These are phyloP conservation scores for Chlorodrepanis virens DNA, from an alignment of 2,113 vertebrate genomes.

Conservation along the genomic window DNA sequence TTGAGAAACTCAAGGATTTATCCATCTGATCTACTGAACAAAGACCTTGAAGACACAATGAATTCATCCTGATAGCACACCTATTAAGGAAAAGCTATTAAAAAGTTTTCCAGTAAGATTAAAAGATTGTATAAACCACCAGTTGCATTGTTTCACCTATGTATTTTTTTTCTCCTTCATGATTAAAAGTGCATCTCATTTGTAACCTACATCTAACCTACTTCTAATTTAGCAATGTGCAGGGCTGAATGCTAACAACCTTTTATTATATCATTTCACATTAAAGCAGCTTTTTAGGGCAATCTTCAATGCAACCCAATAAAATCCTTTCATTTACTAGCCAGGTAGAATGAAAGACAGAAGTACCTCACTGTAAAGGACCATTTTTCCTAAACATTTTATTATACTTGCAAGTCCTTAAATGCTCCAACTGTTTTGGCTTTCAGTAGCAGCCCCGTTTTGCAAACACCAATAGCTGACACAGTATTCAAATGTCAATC, in stretches of 20 bases:
- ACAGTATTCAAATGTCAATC: not conserved
- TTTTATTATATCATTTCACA: not conserved
- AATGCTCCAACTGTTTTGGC: not conserved
- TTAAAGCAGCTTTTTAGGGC: not conserved
- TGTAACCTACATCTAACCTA: not conserved
- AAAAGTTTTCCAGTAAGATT: not conserved
- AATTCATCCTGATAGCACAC: not conserved
- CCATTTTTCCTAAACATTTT: not conserved
- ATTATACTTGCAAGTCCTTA: not conserved
- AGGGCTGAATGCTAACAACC: not conserved
- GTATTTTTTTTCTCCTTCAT: not conserved
- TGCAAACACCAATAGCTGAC: not conserved
- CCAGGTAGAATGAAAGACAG: not conserved
- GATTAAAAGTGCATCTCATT: not conserved
- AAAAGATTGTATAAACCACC: not conserved
- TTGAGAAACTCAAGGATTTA: not conserved
- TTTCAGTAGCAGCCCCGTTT: not conserved
- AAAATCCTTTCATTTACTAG: not conserved
- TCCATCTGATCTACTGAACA: rapidly evolving
- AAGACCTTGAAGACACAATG: not conserved
- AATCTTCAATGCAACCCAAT: not conserved
- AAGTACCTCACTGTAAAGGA: not conserved
- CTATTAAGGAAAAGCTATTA: not conserved
- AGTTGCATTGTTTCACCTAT: not conserved
- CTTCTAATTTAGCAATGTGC: not conserved